A percentile compares a stretch with the other conserved stretches of the same genome.
Conservation (phyloP, 2,888 invertebrate species). For the Beris morrisii region DNA sequence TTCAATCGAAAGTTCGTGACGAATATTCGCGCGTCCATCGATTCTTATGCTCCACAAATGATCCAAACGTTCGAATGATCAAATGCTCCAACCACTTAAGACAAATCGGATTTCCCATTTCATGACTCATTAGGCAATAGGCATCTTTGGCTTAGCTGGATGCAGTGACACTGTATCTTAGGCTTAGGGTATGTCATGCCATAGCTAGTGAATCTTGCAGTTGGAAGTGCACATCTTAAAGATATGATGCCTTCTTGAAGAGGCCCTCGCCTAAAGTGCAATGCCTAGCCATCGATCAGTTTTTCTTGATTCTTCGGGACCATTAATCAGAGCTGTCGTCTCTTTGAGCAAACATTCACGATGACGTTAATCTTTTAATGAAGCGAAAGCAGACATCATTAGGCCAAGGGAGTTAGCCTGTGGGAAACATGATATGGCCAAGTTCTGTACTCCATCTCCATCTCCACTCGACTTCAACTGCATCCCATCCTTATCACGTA, state of each 20-base stretch:
- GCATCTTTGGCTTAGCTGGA: background rate
- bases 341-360: constrained; percentile 28
- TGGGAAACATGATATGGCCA: constrained; percentile 25
- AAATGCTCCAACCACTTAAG: too few relatives aligned
- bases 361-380: constrained; percentile 28
- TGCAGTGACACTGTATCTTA: background rate
- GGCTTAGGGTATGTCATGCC: background rate
- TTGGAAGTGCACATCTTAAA: background rate
- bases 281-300: constrained; percentile 19
- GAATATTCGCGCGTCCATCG: constrained; percentile 3
- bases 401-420: constrained; percentile 23
- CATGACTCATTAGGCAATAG: constrained; percentile 8
- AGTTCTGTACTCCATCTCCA: too few relatives aligned
- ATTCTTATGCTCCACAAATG: background rate
- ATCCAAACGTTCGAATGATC: background rate
- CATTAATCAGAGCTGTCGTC: constrained; percentile 30
- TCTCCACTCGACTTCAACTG: too few relatives aligned
- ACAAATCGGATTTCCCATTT: background rate
- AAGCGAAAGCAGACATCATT: constrained; percentile 25
- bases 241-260: background rate
- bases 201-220: background rate
- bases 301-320: constrained; percentile 12
- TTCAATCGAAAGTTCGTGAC: constrained; percentile 23
- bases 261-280: background rate
- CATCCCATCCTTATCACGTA: too few relatives aligned